Evolutionary conservation across 2,888 invertebrate species (phyloP).

Genomic region (Itoplectis maculator): DNA sequence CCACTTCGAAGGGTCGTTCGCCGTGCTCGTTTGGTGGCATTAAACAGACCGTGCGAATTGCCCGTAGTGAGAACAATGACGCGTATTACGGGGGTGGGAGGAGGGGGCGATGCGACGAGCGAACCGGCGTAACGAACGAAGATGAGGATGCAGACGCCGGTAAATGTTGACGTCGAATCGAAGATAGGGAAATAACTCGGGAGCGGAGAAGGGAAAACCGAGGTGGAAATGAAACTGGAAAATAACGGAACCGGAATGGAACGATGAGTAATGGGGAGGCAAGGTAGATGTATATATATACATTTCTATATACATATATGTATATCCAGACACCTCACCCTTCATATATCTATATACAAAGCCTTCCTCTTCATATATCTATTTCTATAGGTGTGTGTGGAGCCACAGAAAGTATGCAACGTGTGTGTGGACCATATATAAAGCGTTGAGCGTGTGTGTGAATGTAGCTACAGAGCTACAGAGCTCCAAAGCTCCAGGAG

Average conservation of each 20-base stretch:
- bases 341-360: too few relatives aligned
- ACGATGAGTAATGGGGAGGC: slow-evolving; percentile 61
- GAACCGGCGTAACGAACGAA: too few relatives aligned
- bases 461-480: too few relatives aligned
- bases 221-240: slow-evolving; percentile 59
- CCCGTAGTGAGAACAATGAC: not conserved
- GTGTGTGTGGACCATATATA: slow-evolving; percentile 24
- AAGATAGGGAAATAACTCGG: slow-evolving; percentile 18
- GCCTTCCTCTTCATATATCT: too few relatives aligned
- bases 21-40: too few relatives aligned
- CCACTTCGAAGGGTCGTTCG: not conserved
- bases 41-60: not conserved
- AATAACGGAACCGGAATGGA: slow-evolving; percentile 62
- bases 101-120: too few relatives aligned
- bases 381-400: too few relatives aligned
- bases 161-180: slow-evolving; percentile 49
- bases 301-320: too few relatives aligned
- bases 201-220: slow-evolving; percentile 25
- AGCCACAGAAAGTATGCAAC: slow-evolving; percentile 16
- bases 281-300: not conserved
- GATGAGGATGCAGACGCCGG: slow-evolving; percentile 34
- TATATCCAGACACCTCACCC: too few relatives aligned
- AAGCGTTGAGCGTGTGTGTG: too few relatives aligned
- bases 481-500: not conserved
- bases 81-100: not conserved